Evolutionary conservation across 2,888 invertebrate species (phyloP), one percentile per base, ranked within the genome.

Genomic region (Lasioglossum vierecki): DNA sequence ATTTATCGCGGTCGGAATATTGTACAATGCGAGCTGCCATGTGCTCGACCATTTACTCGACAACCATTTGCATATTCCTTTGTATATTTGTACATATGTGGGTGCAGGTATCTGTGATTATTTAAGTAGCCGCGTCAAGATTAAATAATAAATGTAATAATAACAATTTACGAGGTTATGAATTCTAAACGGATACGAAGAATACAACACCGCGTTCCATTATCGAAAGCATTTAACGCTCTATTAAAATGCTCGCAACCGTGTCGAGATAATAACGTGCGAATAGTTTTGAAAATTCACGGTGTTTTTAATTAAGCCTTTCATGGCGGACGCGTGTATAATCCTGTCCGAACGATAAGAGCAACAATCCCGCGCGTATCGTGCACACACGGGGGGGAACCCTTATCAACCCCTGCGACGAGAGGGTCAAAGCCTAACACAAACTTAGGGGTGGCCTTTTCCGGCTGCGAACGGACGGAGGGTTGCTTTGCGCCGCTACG

Each of bases 401-500:
- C 30, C 46, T 70, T 74, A 49, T 74, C 49, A 70, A 82, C 46
- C 75, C 60, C 49, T 74, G 30, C n/a, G 35, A 35, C 30, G n/a
- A n/a, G 49, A 44, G 70, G 26, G 60, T 82, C 60, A 49, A 41
- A 81, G 60, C 41, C 39, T 39, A 71, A n/a, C 44, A 35, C 68
- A 35, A 68, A 80, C 70, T 66, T 71, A 70, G 75, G 57, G 74
- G 70, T 41, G 60, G 68, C 46, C 70, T 30, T 83, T 71, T 60
- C 70, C 70, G 30, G 39, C 46, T 35, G 75, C 26, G 49, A 76
- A 70, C 26, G 60, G 53, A 26, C 30, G 22, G 46, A 74, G 68
- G 68, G 46, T 26, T 70, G 39, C 39, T 26, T 80, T 41, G 41
- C 49, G 18, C 11, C 35, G 22, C 30, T 18, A 2, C 15, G 57